Base-by-base conservation (phyloP, 2,797 vertebrate species). In the Alfaro cultratus region DNA sequence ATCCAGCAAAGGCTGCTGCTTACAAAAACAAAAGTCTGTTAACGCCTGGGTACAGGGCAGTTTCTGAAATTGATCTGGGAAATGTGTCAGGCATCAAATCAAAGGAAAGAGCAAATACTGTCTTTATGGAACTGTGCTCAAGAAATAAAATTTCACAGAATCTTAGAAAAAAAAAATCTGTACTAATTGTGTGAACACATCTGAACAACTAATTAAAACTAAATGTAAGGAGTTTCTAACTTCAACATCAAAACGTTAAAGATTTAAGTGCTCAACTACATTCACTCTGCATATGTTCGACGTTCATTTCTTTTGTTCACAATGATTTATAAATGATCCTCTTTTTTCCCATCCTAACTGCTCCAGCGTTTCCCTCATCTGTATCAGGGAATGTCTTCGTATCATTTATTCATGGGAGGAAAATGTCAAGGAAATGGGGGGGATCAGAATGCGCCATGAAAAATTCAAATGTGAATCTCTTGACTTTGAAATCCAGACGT, bases 391-490 rank as follows among this genome's bases (percentile, higher is more conserved):
- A 60, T 64, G 77, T 45, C 77, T 79, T 11, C 18, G 4, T 43
- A 79, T 83, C 23, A 75, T 75, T 79, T 75, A 79, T 83, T 79
- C 67, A 76, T 0, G 55, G 46, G 23, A 31, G 51, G 53, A 72
- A 75, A 75, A 76, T 73, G 73, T 83, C 73, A 55, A 62, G 73
- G 46, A 83, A 79, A 76, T 79, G 45, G 49, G 77, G 29, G 15
- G 53, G n/a, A 79, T 76, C 77, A 46, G 26, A 60, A 67, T 36
- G 55, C 23, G 15, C 36, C 68, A 67, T 83, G 29, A 76, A 83
- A 83, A 73, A 62, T 67, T 73, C 26, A 46, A 79, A 75, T 23
- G 2, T 45, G 36, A 75, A 64, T 75, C 75, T 72, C 41, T 53
- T 72, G 67, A 51, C 39, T 53, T 72, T 79, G 1, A 83, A 51